Base-by-base conservation (phyloP, 2,113 vertebrate species). In the Trematocara unimaculatum region DNA sequence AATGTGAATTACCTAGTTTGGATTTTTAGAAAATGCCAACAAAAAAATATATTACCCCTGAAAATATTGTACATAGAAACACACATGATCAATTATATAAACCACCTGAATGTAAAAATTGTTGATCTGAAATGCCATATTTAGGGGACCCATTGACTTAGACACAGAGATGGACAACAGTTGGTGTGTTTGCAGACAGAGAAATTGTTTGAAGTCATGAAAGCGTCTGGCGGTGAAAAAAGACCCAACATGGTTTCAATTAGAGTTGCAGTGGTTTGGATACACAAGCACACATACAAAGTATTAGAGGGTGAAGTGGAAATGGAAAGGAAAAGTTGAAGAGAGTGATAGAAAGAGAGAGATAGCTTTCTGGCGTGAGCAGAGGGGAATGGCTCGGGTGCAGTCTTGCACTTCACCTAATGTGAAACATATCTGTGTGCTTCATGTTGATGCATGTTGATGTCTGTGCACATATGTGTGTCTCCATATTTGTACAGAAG, bases 151-250 rank as follows among this genome's bases (percentile, higher is more conserved):
- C 11, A 14, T 8, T 70, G 60, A 35, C n/a, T 49, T 40, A 53
- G 70, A 82, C 87, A 47, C 14, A 12, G 40, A 85, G 58, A 64
- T 82, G 47, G 82, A 81, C 54, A 60, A 74, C 79, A 14, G 55
- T 74, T 11, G 17, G 83, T 60, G 42, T 79, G 85, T 87, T 77
- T 79, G 81, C 60, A 84, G 80, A 90, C 79, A 55, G 79, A 82
- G 82, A 84, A 88, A 90, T 74, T 78, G 87, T 87, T 67, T 86
- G 45, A 88, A 82, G 77, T 77, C 87, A 56, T 89, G 82, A 89
- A 87, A 92, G 20, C 58, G 7, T 89, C 64, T 87, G 83, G 23
- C 35, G 2, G 51, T 56, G 47, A 79, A 77, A 82, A 80, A 29
- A 49, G 42, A 67, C 64, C 64, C 64, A 82, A 81, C 35, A 78